Base-by-base conservation (phyloP, 2,113 vertebrate genomes). In the Pongo pygmaeus region DNA sequence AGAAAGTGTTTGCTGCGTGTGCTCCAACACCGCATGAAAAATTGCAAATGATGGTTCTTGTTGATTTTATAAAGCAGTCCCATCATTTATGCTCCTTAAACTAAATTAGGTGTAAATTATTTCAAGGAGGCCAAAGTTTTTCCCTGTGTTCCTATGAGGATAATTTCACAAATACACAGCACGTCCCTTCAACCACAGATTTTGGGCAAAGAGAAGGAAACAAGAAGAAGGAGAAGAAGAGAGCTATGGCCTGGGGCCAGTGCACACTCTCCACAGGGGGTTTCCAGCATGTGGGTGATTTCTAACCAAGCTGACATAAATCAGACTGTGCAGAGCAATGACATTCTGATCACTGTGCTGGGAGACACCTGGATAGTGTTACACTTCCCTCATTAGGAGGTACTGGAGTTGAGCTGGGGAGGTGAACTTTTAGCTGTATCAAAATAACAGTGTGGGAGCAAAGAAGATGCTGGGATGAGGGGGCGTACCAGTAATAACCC, bases 391-490 rank as follows among this genome's bases (percentile, higher is more conserved):
- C 98, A 98, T 98, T 98, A 98, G 97, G 96, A 98, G 84, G 96
- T 52, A 97, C 91, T 92, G 97, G 95, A 98, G 96, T 97, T 98
- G 97, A 98, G 93, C 79, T 96, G 93, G 97, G 98, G 98, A 98
- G 98, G 96, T 98, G 97, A 98, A 97, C 97, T 98, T 97, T 98
- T 92, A 97, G 98, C 96, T 98, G 94, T 98, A 98, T 98, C 98
- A 98, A 98, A 99, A 98, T 97, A 98, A 98, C 97, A 98, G 96
- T 94, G 97, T 98, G 98, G 97, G 97, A 98, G 97, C 98, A 2
- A 30, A 98, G 97, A 88, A 96, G 96, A 97, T 96, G 72, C 93
- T 94, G 64, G 79, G 89, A 72, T 86, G 90, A 97, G 96, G 95
- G 96, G 89, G 93, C 97, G 96, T 97, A 97, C 92, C 97, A 97